Evolutionary conservation across 2,888 invertebrate species (phyloP), one percentile per base, ranked within the genome.

Genomic region (Cremastinae sp.): DNA sequence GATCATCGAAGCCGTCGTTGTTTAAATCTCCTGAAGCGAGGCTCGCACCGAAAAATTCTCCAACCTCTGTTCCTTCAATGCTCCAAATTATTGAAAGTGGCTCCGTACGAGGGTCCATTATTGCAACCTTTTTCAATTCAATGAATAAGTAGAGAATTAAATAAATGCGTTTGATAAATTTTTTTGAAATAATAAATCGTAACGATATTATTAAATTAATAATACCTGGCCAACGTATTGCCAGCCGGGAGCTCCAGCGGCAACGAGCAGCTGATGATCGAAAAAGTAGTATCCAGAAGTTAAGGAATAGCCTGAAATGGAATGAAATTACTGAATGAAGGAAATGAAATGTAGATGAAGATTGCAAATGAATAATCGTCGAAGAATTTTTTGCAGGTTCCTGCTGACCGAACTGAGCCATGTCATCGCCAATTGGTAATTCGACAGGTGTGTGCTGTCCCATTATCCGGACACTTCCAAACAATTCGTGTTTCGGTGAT

Each of bases 31-130:
- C 86, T n/a, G 82, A 77, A 1, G 87, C 77, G 39, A 88, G 78
- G 73, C 84, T 83, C 0, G 83, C 83, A 10, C 88, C 88, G 55
- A 88, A 88, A 49, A 78, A 87, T 77, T 87, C 88, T 0, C 88
- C 88, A 2, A 79, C 56, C 1, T 80, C 78, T 22, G 53, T 80
- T 7, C 88, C 88, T 8, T 72, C 51, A 12, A 86, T 14, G 20
- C 49, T 74, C 0, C 69, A 51, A 3, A 81, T 51, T 1, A 81
- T 37, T 0, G 59, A 16, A 18, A 58, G 39, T 41, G 61, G 55
- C 53, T 76, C 62, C 4, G 22, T 28, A 1, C 39, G 18, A 7
- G 76, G 75, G 64, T 83, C 64, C n/a, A 85, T 75, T 59, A 85
- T 77, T 4, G 22, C 79, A 1, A 85, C 84, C 85, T 85, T 41